Percentiles rank a stretch among this genome's conserved stretches.
These are phyloP conservation scores for Pteronura brasiliensis DNA, from an alignment of 2,113 vertebrate species.

Conservation along the genomic window DNA sequence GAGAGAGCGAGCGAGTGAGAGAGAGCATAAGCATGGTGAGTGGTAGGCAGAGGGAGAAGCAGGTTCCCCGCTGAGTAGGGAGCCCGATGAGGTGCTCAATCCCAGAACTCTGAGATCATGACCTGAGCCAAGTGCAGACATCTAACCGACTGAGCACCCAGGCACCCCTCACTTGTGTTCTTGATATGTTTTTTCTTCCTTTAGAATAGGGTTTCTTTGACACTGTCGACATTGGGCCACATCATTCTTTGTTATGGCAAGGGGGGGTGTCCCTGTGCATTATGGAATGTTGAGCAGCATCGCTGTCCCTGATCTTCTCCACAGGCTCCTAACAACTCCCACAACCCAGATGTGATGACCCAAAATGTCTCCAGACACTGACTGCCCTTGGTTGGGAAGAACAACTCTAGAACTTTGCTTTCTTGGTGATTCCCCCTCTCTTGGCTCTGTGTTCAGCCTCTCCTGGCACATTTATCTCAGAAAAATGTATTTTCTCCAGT, in stretches of 20 bases:
- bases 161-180: not conserved
- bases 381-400: not conserved
- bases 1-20: not conserved
- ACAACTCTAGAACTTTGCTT: not conserved
- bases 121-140: not conserved
- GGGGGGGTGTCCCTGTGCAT: not conserved
- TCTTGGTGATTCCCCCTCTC: not conserved
- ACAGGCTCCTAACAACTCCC: not conserved
- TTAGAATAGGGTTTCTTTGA: not conserved
- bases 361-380: not conserved
- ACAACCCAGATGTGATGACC: not conserved
- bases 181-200: not conserved
- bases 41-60: not conserved
- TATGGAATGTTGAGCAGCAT: not conserved
- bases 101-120: not conserved
- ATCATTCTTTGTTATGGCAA: not conserved
- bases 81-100: not conserved
- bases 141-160: not conserved
- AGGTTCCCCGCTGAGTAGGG: not conserved
- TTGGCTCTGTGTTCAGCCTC: not conserved
- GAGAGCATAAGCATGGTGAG: not conserved
- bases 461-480: not conserved
- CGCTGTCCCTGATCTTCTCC: not conserved
- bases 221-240: not conserved
- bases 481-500: not conserved